Evolutionary conservation across 2,113 vertebrate genomes (phyloP).

Genomic region (Brachyhypopomus gauderio): DNA sequence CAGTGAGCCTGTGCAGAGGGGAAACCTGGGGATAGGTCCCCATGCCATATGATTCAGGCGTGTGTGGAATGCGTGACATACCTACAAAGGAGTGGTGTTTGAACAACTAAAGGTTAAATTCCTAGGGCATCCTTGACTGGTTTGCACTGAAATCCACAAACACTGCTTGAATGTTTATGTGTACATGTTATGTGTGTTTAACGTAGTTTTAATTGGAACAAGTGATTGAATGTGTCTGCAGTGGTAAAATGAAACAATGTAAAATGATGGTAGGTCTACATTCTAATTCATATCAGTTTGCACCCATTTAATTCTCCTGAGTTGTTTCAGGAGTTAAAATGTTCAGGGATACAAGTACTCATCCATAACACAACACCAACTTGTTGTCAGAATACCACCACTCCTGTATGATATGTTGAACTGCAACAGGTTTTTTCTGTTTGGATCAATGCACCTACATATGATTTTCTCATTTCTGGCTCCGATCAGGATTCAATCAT

Average conservation of each 20-base stretch:
- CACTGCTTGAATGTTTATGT: background rate
- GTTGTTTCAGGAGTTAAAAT: background rate
- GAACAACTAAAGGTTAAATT: slow-evolving; percentile 2
- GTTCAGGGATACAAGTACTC: no score
- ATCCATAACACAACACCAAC: background rate
- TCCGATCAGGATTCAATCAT: no score
- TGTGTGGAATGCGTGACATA: background rate
- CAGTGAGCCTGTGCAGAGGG: slow-evolving; percentile 1
- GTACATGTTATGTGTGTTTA: background rate
- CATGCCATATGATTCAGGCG: slow-evolving; percentile 27
- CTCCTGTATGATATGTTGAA: background rate
- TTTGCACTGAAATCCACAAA: no score
- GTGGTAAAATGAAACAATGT: no score
- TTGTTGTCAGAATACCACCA: background rate
- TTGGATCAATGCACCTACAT: no score
- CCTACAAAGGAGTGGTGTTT: background rate
- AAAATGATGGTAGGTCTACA: no score
- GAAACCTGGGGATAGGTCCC: slow-evolving; percentile 20
- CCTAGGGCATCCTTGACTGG: background rate
- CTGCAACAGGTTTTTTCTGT: no score
- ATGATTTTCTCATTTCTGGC: no score
- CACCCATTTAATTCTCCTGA: no score
- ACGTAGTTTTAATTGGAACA: no score
- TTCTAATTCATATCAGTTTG: no score
- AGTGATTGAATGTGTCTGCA: no score